Base-by-base conservation (phyloP, 2,113 vertebrate genomes). In the Eublepharis macularius region DNA sequence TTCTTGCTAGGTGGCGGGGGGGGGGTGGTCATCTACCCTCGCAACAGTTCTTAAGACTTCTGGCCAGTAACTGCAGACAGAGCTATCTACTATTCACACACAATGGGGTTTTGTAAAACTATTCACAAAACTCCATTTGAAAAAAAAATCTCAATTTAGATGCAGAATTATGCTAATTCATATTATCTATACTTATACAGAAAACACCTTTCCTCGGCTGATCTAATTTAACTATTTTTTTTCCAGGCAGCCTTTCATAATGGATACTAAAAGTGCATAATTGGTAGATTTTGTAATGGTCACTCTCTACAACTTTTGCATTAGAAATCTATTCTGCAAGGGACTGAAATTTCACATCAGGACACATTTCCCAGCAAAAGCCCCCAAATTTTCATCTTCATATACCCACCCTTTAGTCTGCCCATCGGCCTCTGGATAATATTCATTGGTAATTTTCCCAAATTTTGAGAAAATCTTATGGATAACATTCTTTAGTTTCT, bases 391-490 rank as follows among this genome's bases (percentile, higher is more conserved):
- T 65, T 2, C 2, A 2, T 1, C 39, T 32, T 39, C 16, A 26
- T 36, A 26, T 4, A 93, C 95, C 86, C 91, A 99, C 99, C 98
- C 99, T 95, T 98, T 99, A 19, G 99, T 99, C 91, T 96, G 95
- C 3, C 98, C 99, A 2, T 99, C 98, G 63, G 95, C 95, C 36
- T 98, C 98, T 0, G 98, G 98, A n/a, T 99, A 99, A 92, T 97
- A 99, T 88, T 99, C 99, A 7, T 98, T 99, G 54, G 97, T 98
- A 93, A 99, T 98, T 93, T 99, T 99, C 60, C 99, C 98, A 84
- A 99, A 99, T 91, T 98, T 99, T 84, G 99, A 99, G 94, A 99
- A 99, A 91, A 99, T 98, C 95, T 99, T 99, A 91, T 99, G 97
- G 86, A 99, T 98, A 92, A 99, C 99, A 8, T 99, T 99, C 90